These are phyloP conservation scores for Argentina silus DNA, from an alignment of 2,797 vertebrate genomes.

Conservation along the genomic window DNA sequence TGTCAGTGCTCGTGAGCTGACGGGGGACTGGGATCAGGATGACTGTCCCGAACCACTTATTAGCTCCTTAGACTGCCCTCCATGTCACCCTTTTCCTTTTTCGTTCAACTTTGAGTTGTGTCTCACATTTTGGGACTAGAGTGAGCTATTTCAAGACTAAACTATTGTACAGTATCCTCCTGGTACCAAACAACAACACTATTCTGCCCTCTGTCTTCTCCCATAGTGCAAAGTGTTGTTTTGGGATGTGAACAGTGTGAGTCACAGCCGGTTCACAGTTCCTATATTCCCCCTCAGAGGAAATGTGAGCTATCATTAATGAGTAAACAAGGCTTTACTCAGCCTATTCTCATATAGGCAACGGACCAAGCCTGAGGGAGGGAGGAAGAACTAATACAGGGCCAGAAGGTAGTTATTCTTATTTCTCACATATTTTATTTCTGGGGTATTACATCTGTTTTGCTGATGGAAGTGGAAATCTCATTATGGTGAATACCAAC, in stretches of 20 bases:
- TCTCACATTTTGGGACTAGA: background rate
- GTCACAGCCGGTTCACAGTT: conserved; percentile 49
- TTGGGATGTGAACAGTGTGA: conserved; percentile 47
- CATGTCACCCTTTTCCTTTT: background rate
- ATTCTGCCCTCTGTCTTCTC: conserved; percentile 27
- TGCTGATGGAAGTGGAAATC: conserved; percentile 65
- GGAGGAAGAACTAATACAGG: background rate
- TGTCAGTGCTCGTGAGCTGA: conserved; percentile 17
- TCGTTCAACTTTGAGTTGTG: background rate
- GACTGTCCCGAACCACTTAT: background rate
- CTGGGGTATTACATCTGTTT: conserved; percentile 53
- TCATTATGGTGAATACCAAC: conserved; percentile 63
- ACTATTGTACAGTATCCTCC: background rate
- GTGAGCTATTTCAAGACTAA: conserved; percentile 39
- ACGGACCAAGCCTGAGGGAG: conserved; percentile 6
- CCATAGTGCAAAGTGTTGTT: background rate
- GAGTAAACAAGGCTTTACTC: conserved; percentile 63
- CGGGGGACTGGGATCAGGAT: background rate
- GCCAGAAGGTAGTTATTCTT: conserved; percentile 50
- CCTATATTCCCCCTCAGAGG: conserved; percentile 56
- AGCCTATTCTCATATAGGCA: conserved; percentile 12
- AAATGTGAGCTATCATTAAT: conserved; percentile 50
- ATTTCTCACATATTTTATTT: conserved; percentile 65
- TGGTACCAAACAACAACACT: conserved; percentile 35
- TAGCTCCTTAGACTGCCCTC: background rate